Evolutionary conservation across 1,140 invertebrate genomes (phyloP), one percentile per base, ranked within the genome.

Genomic region (Ectropis grisescens): DNA sequence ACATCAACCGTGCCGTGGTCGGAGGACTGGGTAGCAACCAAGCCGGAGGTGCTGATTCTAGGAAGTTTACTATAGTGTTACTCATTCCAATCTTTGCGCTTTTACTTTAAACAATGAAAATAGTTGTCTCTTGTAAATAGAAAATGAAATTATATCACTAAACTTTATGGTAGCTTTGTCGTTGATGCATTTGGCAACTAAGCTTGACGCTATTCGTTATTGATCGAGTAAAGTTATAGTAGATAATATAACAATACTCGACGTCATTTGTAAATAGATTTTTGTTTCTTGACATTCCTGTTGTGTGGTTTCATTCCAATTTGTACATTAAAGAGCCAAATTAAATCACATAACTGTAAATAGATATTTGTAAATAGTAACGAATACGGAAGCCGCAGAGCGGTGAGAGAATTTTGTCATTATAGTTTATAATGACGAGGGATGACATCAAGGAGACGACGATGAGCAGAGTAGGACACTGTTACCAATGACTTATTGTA

Each of bases 301-400:
- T 62, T 79, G 58, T 65, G 65, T 69, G 61, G 54, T 72, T 69
- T 64, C 58, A 78, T 75, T 76, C 66, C 70, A 75, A 50, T 67
- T 37, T 72, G 54, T 69, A 69, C 67, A 66, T 54, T 58, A 54
- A 62, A 40, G 48, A 62, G 50, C 56, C 57, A 61, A 64, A 66
- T 52, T 51, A 50, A 37, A 60, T 66, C 59, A 58, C 59, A 57
- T 56, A 44, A 55, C 38, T 81, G 76, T 81, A 81, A 66, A 81
- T 81, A 81, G 47, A 51, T 56, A 37, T 54, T 56, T 76, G 70
- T 80, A 80, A 53, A 78, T 81, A 78, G 61, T 76, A 61, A 65
- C 57, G 42, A 49, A 42, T 61, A 61, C 42, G 40, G 27, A 53
- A 53, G 76, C 72, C 65, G 76, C 72, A 61, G 59, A 78, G 72